A percentile compares a stretch with the other conserved stretches of the same genome.
phyloP scores from a whole-genome alignment of 2,888 invertebrate genomes.

The Heliconius cydno region DNA sequence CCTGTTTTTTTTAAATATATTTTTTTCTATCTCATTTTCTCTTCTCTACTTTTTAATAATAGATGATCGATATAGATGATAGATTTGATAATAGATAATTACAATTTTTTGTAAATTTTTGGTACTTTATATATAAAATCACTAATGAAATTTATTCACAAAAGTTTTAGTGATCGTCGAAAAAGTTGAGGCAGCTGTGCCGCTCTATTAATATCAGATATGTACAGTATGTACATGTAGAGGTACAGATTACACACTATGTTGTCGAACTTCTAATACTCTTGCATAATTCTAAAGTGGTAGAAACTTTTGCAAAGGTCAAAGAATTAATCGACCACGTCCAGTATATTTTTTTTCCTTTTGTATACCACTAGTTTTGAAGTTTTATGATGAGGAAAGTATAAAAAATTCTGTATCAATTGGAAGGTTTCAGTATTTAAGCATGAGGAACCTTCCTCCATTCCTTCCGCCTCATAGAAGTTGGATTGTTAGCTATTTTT shows the following conservation, averaged over 20 bases:
- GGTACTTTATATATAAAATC: background rate
- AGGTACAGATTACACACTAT: background rate
- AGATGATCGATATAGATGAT: too few species aligned
- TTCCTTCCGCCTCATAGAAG: too few species aligned
- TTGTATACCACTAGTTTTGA: background rate
- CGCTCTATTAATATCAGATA: background rate
- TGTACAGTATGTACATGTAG: background rate
- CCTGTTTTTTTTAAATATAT: background rate
- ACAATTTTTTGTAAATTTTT: background rate
- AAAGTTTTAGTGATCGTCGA: background rate
- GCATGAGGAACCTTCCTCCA: too few species aligned
- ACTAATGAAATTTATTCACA: background rate
- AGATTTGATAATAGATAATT: background rate
- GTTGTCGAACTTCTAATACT: background rate
- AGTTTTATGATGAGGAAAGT: background rate
- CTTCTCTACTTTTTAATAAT: background rate
- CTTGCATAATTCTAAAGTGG: background rate
- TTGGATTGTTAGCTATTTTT: too few species aligned
- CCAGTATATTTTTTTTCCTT: background rate
- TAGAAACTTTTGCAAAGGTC: slow-evolving; percentile 10
- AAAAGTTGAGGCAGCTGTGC: slow-evolving; percentile 1
- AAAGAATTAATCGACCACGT: background rate
- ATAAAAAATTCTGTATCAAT: too few species aligned
- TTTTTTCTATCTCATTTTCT: background rate
- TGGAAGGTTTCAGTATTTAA: too few species aligned